phyloP scores from a whole-genome alignment of 1,140 invertebrate genomes.

The Aphis gossypii region DNA sequence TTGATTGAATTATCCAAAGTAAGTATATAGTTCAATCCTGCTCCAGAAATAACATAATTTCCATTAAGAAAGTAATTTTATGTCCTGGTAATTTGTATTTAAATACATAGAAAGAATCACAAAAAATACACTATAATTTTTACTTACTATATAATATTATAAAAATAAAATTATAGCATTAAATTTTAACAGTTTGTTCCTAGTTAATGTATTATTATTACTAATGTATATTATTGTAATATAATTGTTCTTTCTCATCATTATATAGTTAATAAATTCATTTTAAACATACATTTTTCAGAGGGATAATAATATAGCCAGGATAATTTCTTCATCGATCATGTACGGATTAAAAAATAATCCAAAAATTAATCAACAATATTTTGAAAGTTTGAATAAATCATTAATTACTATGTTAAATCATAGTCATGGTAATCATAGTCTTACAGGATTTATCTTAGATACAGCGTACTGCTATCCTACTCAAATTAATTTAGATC shows the following conservation, averaged over 20 bases:
- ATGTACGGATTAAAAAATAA: slow-evolving; percentile 21
- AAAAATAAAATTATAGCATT: background rate
- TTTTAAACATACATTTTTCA: background rate
- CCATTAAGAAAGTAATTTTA: background rate
- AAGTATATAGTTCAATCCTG: background rate
- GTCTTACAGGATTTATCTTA: background rate
- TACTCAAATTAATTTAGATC: slow-evolving; percentile 13
- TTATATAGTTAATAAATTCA: background rate
- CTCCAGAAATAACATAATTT: background rate
- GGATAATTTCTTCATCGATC: slow-evolving; percentile 16
- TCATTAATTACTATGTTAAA: slow-evolving; percentile 30
- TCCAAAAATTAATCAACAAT: background rate
- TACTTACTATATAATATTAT: too few relatives aligned
- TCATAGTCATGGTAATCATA: background rate
- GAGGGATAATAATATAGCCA: slow-evolving; percentile 28
- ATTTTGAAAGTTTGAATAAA: slow-evolving; percentile 32
- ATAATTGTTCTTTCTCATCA: background rate
- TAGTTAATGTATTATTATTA: background rate
- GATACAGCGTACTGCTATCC: slow-evolving; percentile 34
- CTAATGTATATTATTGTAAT: background rate
- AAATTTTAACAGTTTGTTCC: background rate
- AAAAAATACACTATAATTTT: background rate
- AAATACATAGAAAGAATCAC: background rate
- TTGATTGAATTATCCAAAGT: slow-evolving; percentile 43
- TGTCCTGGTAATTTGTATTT: background rate